Evolutionary conservation across 2,113 vertebrate genomes (phyloP).

Genomic region (Sceloporus tristichus): DNA sequence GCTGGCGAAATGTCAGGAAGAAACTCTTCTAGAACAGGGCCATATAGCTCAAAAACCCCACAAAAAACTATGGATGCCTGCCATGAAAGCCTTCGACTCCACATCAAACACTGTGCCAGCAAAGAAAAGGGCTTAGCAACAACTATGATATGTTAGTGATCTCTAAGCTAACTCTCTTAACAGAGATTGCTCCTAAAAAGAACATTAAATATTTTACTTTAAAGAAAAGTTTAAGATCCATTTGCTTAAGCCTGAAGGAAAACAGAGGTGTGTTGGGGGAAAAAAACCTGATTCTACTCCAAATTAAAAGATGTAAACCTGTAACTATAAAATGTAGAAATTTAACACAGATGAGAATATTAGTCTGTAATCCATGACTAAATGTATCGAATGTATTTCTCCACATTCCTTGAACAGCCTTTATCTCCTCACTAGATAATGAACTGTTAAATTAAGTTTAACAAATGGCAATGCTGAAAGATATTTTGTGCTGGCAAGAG

Average conservation of each 20-base stretch:
- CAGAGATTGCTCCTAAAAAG: background rate
- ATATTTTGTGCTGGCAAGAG: slow-evolving; percentile 40
- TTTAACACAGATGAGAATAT: slow-evolving; percentile 68
- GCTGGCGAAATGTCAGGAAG: too few species aligned
- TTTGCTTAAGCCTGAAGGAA: background rate
- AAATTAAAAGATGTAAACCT: slow-evolving; percentile 40
- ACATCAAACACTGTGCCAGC: background rate
- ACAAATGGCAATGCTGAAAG: slow-evolving; percentile 49
- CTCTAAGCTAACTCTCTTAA: background rate
- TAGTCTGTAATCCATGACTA: slow-evolving; percentile 64
- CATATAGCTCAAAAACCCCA: too few species aligned
- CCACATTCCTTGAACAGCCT: slow-evolving; percentile 57
- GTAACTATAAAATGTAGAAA: slow-evolving; percentile 56
- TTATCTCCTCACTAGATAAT: slow-evolving; percentile 71
- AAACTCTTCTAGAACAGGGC: too few species aligned
- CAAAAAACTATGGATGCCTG: too few species aligned
- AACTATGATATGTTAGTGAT: background rate
- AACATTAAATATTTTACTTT: background rate
- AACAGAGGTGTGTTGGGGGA: background rate
- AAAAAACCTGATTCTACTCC: slow-evolving; percentile 19
- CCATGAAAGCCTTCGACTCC: too few species aligned
- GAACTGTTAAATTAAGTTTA: slow-evolving; percentile 72
- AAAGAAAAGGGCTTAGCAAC: background rate
- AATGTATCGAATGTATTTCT: slow-evolving; percentile 62
- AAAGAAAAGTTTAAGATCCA: background rate